phyloP scores from a whole-genome alignment of 2,888 invertebrate species.

The Amblyteles armatorius region DNA sequence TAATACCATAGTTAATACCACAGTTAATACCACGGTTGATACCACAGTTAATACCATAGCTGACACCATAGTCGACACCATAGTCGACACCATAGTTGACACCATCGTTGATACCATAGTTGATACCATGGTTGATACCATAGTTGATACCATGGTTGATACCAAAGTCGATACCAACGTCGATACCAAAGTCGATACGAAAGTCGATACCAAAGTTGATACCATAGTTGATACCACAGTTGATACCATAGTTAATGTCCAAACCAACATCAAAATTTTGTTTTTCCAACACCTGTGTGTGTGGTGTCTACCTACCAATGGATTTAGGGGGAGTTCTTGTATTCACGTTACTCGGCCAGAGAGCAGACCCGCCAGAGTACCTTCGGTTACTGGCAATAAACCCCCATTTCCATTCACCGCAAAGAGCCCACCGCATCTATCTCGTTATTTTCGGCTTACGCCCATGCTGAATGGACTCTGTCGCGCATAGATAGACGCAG shows the following conservation, averaged over 20 bases:
- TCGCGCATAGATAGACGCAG: background rate
- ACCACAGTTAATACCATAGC: background rate
- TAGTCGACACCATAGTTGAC: background rate
- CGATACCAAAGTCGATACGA: too few species aligned
- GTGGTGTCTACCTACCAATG: background rate
- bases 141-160: background rate
- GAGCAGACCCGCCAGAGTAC: constrained; percentile 63
- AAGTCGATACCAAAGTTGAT: too few species aligned
- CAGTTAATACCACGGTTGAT: background rate
- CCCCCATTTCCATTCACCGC: constrained; percentile 72
- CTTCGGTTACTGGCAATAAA: constrained; percentile 71
- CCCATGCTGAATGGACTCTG: constrained; percentile 66
- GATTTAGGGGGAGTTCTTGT: constrained; percentile 12
- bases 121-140: background rate
- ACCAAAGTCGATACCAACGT: background rate
- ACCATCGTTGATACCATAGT: background rate
- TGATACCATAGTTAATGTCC: background rate
- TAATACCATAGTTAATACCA: background rate
- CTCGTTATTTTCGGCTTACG: constrained; percentile 80
- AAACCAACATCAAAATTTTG: background rate
- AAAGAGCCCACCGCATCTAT: constrained; percentile 69
- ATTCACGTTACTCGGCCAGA: constrained; percentile 24
- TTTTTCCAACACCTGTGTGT: background rate
- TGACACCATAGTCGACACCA: background rate
- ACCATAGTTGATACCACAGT: background rate